These are phyloP conservation scores for Clarias fuscus DNA, from an alignment of 2,797 vertebrate species.

Conservation along the genomic window DNA sequence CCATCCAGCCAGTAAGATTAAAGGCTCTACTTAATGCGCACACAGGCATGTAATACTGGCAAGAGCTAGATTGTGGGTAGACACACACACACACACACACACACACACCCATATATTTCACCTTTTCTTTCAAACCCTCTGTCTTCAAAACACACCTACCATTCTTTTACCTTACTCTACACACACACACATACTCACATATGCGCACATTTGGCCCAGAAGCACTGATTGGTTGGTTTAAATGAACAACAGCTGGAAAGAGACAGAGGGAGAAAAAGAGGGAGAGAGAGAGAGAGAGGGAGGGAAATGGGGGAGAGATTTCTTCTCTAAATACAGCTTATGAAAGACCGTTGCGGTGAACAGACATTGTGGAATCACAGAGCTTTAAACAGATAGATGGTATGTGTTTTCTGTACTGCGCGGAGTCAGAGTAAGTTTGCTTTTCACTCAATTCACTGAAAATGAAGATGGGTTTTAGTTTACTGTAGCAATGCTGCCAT, in stretches of 20 bases:
- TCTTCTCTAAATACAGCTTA: slow-evolving; percentile 14
- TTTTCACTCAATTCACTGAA: background rate
- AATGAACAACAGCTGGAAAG: slow-evolving; percentile 50
- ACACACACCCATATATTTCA: background rate
- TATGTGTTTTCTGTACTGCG: background rate
- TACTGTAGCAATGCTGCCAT: background rate
- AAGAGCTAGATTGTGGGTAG: slow-evolving; percentile 21
- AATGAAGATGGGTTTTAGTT: background rate
- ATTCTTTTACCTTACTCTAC: slow-evolving; percentile 4
- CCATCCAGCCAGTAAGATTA: slow-evolving; percentile 38
- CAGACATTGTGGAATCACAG: background rate
- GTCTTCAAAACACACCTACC: background rate
- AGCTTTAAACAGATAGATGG: background rate
- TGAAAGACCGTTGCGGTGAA: background rate
- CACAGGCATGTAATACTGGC: slow-evolving; percentile 30
- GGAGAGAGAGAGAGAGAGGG: background rate
- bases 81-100: background rate
- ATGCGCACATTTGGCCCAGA: slow-evolving; percentile 7
- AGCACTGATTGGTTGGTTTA: slow-evolving; percentile 51
- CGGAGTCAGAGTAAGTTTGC: slow-evolving; percentile 1
- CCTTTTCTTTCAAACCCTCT: background rate
- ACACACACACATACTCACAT: slow-evolving; percentile 29
- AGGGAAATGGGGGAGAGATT: background rate
- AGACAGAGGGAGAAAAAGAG: background rate
- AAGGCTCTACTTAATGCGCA: slow-evolving; percentile 43